These are phyloP conservation scores for Cynopterus brachyotis DNA, from an alignment of 2,113 vertebrate genomes.

Conservation along the genomic window DNA sequence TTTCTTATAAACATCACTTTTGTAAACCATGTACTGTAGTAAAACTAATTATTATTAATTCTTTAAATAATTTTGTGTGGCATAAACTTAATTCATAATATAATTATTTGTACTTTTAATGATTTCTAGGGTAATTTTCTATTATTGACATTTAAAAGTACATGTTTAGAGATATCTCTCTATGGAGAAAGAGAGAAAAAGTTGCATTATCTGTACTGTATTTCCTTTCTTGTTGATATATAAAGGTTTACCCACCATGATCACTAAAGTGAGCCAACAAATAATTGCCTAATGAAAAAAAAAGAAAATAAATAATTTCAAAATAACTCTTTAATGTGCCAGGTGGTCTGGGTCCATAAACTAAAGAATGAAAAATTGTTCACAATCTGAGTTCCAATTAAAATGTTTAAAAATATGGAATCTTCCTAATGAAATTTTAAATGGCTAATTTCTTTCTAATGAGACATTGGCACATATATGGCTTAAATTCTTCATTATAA, in stretches of 20 bases:
- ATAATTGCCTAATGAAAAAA: not conserved
- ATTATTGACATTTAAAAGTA: not conserved
- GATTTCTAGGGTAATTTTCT: not conserved
- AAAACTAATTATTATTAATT: not conserved
- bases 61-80: not conserved
- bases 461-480: not conserved
- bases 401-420: constrained; percentile 1
- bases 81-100: not conserved
- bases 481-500: not conserved
- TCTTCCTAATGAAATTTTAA: not conserved
- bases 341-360: not conserved
- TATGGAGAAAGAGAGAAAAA: too few relatives aligned
- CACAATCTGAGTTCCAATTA: not conserved
- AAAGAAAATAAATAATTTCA: constrained; percentile 2
- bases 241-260: not conserved
- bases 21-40: not conserved
- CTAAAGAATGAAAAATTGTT: not conserved
- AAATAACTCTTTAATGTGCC: not conserved
- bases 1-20: not conserved
- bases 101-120: not conserved
- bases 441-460: not conserved
- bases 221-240: constrained; percentile 11
- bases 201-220: not conserved
- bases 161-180: not conserved
- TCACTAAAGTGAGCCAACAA: not conserved